A percentile compares a stretch with the other conserved stretches of the same genome.
Conservation (phyloP, 2,888 invertebrate genomes). For the Labia minor region DNA sequence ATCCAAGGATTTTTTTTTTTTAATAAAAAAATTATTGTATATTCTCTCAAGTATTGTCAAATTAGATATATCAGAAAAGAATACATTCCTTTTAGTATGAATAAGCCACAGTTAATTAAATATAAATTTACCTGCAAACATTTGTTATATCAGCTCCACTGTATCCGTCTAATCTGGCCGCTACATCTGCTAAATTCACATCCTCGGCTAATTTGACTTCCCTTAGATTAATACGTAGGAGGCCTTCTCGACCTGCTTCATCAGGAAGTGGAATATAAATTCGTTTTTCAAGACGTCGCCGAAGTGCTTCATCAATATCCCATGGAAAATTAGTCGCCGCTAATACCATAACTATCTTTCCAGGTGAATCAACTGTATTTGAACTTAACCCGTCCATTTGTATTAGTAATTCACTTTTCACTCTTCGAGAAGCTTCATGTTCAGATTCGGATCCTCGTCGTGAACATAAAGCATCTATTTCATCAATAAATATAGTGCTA, state of each 20-base stretch:
- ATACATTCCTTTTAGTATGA: too few relatives aligned
- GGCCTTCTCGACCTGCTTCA: slow-evolving; percentile 54
- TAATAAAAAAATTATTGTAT: too few relatives aligned
- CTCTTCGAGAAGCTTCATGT: slow-evolving; percentile 74
- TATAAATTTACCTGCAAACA: slow-evolving; percentile 56
- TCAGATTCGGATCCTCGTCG: slow-evolving; percentile 73
- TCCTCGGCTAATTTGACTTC: slow-evolving; percentile 52
- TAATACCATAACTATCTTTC: slow-evolving; percentile 69
- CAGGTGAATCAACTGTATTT: slow-evolving; percentile 35
- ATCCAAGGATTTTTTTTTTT: too few relatives aligned
- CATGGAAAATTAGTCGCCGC: slow-evolving; percentile 88
- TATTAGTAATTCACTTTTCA: slow-evolving; percentile 78
- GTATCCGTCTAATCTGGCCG: slow-evolving; percentile 61
- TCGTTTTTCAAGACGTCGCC: slow-evolving; percentile 75
- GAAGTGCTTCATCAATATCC: slow-evolving; percentile 81
- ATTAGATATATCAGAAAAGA: too few relatives aligned
- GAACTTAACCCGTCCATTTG: slow-evolving; percentile 81
- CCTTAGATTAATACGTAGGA: slow-evolving; percentile 58
- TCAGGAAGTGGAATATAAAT: slow-evolving; percentile 80
- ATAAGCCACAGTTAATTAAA: too few relatives aligned
- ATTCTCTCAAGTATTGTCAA: too few relatives aligned
- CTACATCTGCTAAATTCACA: slow-evolving; percentile 51
- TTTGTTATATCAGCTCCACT: slow-evolving; percentile 82
- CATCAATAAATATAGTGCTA: slow-evolving; percentile 82
- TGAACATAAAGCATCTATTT: slow-evolving; percentile 78